Conservation (phyloP, 30 jellyfish, hydroid and myxozoan genomes). For the Hydractinia echinata region DNA sequence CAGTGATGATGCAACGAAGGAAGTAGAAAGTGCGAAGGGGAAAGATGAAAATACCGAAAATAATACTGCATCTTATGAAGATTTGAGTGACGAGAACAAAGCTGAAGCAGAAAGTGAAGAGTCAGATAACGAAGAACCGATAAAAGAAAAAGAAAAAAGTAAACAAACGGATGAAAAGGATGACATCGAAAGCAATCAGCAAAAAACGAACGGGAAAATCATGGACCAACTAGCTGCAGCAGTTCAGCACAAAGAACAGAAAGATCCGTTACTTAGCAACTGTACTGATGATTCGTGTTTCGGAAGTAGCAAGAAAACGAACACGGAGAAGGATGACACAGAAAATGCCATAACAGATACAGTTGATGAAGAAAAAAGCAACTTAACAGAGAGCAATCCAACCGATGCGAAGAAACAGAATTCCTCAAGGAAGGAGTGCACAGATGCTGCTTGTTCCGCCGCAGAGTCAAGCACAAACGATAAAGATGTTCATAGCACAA, state of each 20-base stretch:
- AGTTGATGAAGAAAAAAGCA: constrained; percentile 1
- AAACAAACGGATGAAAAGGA: constrained; percentile 9
- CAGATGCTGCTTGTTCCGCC: neutral
- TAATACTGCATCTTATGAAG: neutral
- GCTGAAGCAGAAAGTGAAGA: neutral
- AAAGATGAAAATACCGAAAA: neutral
- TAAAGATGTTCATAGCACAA: neutral
- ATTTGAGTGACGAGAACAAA: neutral
- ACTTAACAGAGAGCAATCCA: neutral
- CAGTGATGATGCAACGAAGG: neutral
- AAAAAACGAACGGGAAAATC: neutral
- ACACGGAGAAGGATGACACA: constrained; percentile 19
- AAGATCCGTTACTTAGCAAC: neutral
- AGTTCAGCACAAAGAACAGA: neutral
- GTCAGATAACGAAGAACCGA: neutral
- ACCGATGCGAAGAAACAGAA: neutral
- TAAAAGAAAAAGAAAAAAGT: neutral
- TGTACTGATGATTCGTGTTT: constrained; percentile 6
- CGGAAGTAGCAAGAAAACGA: neutral
- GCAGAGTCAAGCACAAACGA: neutral
- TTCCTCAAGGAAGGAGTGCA: neutral
- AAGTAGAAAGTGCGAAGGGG: neutral
- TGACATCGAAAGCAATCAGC: neutral
- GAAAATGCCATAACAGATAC: constrained; percentile 19
- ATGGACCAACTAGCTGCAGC: constrained; percentile 8